Conservation (phyloP, 2,113 vertebrate genomes). For the Triplophysa rosa region DNA sequence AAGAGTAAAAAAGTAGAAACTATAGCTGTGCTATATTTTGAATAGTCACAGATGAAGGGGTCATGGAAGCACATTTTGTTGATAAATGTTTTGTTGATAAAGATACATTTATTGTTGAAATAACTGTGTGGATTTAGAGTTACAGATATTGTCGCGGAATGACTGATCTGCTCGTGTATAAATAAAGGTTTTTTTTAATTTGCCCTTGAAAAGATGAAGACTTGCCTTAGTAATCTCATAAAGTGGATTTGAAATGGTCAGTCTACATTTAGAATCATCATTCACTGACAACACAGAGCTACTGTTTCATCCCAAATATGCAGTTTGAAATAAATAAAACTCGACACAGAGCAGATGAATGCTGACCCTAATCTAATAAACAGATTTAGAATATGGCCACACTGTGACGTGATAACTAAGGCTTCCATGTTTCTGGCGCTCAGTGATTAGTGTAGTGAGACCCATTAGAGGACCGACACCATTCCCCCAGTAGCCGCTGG, state of each 20-base stretch:
- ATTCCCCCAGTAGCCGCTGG: neutral
- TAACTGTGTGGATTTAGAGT: neutral
- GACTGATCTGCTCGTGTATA: neutral
- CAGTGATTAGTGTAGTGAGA: constrained; percentile 19
- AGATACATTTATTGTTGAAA: neutral
- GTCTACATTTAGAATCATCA: constrained; percentile 4
- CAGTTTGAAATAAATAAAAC: constrained; percentile 15
- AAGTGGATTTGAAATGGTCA: constrained; percentile 46
- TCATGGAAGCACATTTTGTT: too few relatives aligned
- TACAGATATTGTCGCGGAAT: neutral
- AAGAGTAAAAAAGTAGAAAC: too few relatives aligned
- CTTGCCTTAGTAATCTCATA: constrained; percentile 13
- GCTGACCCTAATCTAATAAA: constrained; percentile 35
- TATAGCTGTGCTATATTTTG: too few relatives aligned
- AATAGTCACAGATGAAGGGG: too few relatives aligned
- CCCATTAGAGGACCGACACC: constrained; percentile 14
- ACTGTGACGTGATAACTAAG: constrained; percentile 27
- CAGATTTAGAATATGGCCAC: neutral
- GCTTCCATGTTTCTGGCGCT: neutral
- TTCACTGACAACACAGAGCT: constrained; percentile 10
- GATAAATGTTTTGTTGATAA: too few relatives aligned
- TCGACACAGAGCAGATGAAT: neutral
- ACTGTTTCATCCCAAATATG: constrained; percentile 23
- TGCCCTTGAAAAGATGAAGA: constrained; percentile 6
- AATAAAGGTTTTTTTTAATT: neutral